A percentile compares a stretch with the other conserved stretches of the same genome.
Evolutionary conservation across 2,888 invertebrate species (phyloP).

Genomic region (Metallyticus violacea): DNA sequence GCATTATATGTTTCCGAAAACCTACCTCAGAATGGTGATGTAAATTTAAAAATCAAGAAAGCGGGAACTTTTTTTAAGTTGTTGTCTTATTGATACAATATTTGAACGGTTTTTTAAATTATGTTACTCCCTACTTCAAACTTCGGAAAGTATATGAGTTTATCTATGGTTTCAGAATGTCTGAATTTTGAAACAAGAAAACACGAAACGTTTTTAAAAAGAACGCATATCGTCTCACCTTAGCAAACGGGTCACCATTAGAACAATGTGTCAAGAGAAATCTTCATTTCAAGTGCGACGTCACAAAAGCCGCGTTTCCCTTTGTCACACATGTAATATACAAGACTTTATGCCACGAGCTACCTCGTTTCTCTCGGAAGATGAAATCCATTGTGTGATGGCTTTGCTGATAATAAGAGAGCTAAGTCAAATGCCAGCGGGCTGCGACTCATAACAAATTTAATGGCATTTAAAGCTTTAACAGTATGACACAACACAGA

Average conservation of each 20-base stretch:
- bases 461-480: neutral
- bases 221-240: neutral
- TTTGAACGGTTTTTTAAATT: no score
- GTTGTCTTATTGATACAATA: no score
- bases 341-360: neutral
- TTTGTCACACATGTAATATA: neutral
- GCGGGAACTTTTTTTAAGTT: no score
- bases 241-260: neutral
- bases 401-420: neutral
- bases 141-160: no score
- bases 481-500: neutral
- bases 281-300: neutral
- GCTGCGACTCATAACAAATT: neutral
- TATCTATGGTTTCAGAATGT: no score
- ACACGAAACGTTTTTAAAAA: neutral
- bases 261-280: neutral
- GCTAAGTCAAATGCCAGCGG: no score
- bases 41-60: no score
- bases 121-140: no score
- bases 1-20: no score
- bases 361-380: neutral
- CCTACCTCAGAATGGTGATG: no score
- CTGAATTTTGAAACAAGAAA: no score
- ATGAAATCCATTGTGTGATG: neutral
- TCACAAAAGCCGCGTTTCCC: neutral